Base-by-base conservation (phyloP, 2,113 vertebrate species). In the Ailurus styani region DNA sequence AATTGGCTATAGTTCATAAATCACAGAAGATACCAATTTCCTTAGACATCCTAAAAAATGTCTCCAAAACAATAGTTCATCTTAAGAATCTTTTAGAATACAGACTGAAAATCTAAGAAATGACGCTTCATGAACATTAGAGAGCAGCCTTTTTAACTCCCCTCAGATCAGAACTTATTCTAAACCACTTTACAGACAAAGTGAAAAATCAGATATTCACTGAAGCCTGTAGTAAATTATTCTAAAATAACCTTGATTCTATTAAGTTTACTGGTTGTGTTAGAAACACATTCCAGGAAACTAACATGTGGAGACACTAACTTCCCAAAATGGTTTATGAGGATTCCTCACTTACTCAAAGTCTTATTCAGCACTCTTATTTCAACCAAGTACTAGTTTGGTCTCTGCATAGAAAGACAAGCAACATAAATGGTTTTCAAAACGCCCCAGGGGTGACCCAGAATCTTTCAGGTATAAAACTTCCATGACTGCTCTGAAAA, bases 251-350 rank as follows among this genome's bases (percentile, higher is more conserved):
- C 40, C 34, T 81, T 92, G 17, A 72, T 57, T n/a, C 40, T 94
- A 81, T 8, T 23, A 50, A 87, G 23, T 55, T 95, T 86, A 86
- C 7, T 84, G 20, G 37, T 93, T 85, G 29, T 93, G 29, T 88
- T 83, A 95, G 27, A 66, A 83, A 62, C 15, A 87, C 5, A 50
- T 60, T 85, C 75, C 78, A 77, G 27, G 47, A 96, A 92, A 45
- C 6, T 52, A 81, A 68, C 12, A 94, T 15, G 64, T 86, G 12
- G 55, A 85, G n/a, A 97, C 20, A 52, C 37, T 83, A 34, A 27
- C 87, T 93, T 93, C 93, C 85, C 70, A 96, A 84, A 96, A 64
- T 27, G 21, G 29, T 79, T 94, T 90, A 94, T 83, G 29, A 78
- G 20, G 37, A 88, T 18, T 62, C 87, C 77, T 50, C 37, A 27